These are phyloP conservation scores for Microtus montanus DNA, from an alignment of 2,113 vertebrate genomes.

Conservation along the genomic window DNA sequence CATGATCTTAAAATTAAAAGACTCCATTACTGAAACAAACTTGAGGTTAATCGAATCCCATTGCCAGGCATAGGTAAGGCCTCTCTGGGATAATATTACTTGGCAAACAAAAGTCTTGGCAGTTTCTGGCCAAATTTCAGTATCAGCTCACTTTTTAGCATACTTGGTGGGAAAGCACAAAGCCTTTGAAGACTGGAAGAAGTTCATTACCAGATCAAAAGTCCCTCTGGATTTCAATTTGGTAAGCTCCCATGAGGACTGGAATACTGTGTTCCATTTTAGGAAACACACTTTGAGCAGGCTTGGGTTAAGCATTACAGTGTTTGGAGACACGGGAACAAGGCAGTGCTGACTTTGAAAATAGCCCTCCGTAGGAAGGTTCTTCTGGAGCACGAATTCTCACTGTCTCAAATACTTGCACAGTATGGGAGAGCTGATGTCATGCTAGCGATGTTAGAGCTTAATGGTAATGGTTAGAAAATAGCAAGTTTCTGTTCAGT, in stretches of 20 bases:
- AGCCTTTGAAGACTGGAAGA: not conserved
- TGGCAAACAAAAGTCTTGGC: not conserved
- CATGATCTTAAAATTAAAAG: constrained; percentile 28
- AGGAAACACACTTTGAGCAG: constrained; percentile 20
- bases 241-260: not conserved
- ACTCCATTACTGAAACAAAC: not conserved
- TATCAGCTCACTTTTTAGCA: not conserved
- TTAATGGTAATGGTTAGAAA: not conserved
- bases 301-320: too few relatives aligned
- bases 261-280: not conserved
- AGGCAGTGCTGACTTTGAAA: constrained; percentile 16
- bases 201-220: not conserved
- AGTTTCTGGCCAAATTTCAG: not conserved
- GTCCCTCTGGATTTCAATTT: too few relatives aligned
- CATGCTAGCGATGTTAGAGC: not conserved
- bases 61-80: not conserved
- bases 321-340: not conserved
- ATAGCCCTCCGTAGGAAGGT: constrained; percentile 16
- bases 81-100: not conserved
- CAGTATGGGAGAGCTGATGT: not conserved
- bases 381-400: not conserved
- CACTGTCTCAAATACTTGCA: constrained; percentile 37
- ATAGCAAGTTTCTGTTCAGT: not conserved
- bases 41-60: not conserved
- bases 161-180: not conserved